phyloP scores from a whole-genome alignment of 2,888 invertebrate species.

The Eledona agricola region DNA sequence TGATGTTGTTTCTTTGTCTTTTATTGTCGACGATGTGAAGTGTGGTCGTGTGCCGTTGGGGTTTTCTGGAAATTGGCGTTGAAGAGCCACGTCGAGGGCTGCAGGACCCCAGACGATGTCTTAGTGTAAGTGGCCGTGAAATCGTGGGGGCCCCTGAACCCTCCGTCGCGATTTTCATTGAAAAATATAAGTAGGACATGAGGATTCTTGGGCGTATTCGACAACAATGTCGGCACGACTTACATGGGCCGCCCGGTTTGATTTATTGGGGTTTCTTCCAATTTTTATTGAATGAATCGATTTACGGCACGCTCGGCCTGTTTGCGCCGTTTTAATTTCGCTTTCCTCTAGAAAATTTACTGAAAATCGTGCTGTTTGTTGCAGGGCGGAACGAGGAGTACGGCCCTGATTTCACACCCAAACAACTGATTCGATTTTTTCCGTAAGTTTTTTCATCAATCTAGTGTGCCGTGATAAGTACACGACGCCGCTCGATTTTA shows the following conservation, averaged over 20 bases:
- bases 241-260: slow-evolving; percentile 58
- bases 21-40: slow-evolving; percentile 55
- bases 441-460: too few relatives aligned
- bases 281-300: slow-evolving; percentile 60
- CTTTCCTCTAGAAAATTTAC: background rate
- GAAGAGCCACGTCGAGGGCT: too few relatives aligned
- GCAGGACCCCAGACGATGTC: slow-evolving; percentile 4
- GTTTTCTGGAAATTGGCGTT: slow-evolving; percentile 47
- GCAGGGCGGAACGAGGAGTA: too few relatives aligned
- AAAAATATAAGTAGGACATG: slow-evolving; percentile 58
- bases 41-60: slow-evolving; percentile 49
- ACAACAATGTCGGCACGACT: slow-evolving; percentile 57
- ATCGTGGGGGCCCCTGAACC: slow-evolving; percentile 30
- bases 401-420: too few relatives aligned
- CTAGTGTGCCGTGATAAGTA: too few relatives aligned
- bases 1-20: slow-evolving; percentile 61
- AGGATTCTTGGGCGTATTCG: slow-evolving; percentile 58
- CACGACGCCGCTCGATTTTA: too few relatives aligned
- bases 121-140: too few relatives aligned
- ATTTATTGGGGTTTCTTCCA: slow-evolving; percentile 56
- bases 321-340: slow-evolving; percentile 34
- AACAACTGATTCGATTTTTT: too few relatives aligned
- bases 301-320: slow-evolving; percentile 41
- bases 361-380: too few relatives aligned
- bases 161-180: slow-evolving; percentile 47